These are phyloP conservation scores for Corythaeola cristata DNA, from an alignment of 2,113 vertebrate species.

Conservation along the genomic window DNA sequence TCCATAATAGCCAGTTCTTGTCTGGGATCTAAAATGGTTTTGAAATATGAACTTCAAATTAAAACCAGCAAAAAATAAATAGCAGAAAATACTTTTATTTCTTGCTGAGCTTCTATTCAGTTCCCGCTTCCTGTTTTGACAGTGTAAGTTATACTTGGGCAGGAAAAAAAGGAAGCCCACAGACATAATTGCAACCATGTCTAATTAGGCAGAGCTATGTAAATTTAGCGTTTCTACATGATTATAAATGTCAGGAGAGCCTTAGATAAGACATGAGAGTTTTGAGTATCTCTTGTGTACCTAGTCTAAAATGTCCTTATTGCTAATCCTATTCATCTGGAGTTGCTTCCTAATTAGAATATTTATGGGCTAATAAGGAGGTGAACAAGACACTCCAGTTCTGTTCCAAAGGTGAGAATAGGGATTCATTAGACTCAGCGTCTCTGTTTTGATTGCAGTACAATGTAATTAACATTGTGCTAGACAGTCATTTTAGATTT, in stretches of 20 bases:
- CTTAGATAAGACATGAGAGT: constrained; percentile 58
- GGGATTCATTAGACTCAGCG: constrained; percentile 72
- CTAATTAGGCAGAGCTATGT: constrained; percentile 78
- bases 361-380: constrained; percentile 87
- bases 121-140: constrained; percentile 54
- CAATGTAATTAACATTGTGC: constrained; percentile 38
- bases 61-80: background rate
- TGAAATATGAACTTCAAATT: background rate
- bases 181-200: constrained; percentile 63
- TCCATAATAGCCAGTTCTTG: background rate
- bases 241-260: constrained; percentile 77
- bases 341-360: constrained; percentile 84
- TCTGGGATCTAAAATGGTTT: background rate
- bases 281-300: constrained; percentile 65
- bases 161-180: constrained; percentile 57
- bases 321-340: constrained; percentile 77
- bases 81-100: background rate
- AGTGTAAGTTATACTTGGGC: constrained; percentile 23
- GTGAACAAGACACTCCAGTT: constrained; percentile 75
- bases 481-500: constrained; percentile 33
- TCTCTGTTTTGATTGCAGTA: constrained; percentile 73
- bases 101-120: background rate
- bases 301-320: constrained; percentile 60
- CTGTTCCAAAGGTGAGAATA: constrained; percentile 72
- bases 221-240: constrained; percentile 70